phyloP scores from a whole-genome alignment of 2,888 invertebrate genomes.

The Anodontia alba region DNA sequence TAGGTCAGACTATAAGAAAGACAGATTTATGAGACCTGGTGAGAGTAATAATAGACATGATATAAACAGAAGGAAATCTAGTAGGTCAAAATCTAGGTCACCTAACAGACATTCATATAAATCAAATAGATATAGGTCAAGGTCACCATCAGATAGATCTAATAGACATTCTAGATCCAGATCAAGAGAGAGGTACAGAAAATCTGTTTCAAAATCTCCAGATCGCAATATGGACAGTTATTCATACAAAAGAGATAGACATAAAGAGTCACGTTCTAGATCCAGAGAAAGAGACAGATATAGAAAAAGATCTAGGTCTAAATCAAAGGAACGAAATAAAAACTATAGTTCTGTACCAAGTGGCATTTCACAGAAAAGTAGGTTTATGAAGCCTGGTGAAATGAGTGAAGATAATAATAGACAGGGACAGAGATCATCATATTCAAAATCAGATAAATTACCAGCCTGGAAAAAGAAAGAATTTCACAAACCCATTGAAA shows the following conservation, averaged over 20 bases:
- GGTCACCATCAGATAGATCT: conserved; percentile 42
- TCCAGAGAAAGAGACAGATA: conserved; percentile 41
- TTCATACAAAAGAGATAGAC: conserved; percentile 20
- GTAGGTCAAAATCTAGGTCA: conserved; percentile 30
- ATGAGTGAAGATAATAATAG: conserved; percentile 27
- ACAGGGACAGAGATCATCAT: conserved; percentile 19
- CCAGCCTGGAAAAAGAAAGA: conserved; percentile 74
- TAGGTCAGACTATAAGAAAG: conserved; percentile 33
- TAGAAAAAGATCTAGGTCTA: conserved; percentile 33
- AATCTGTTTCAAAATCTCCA: conserved; percentile 27
- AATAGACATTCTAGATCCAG: conserved; percentile 40
- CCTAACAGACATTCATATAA: neutral
- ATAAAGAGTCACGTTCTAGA: conserved; percentile 36
- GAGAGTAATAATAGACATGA: conserved; percentile 34
- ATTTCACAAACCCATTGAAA: conserved; percentile 57
- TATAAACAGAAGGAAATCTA: neutral
- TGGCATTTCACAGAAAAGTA: conserved; percentile 42
- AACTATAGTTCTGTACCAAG: neutral
- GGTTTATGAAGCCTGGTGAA: conserved; percentile 64
- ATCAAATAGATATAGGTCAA: conserved; percentile 31
- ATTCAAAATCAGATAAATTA: conserved; percentile 11
- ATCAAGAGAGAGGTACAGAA: conserved; percentile 37
- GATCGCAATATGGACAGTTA: neutral
- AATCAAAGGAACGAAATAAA: neutral
- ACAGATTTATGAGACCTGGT: conserved; percentile 65